Evolutionary conservation across 2,888 invertebrate genomes (phyloP), one percentile per base, ranked within the genome.

Genomic region (Uloborus plumipes): DNA sequence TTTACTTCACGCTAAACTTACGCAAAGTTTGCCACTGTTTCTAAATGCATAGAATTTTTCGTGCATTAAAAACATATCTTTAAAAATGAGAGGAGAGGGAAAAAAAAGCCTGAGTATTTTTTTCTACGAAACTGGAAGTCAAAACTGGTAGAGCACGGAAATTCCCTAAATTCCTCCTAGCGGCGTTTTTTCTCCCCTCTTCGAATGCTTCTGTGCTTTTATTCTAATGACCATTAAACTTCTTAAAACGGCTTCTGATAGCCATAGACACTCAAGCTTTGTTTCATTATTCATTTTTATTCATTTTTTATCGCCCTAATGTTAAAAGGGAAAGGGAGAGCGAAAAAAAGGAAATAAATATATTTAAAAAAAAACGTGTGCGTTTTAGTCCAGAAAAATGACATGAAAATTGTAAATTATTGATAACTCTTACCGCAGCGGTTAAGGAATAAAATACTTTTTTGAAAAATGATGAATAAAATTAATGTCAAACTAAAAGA

Each of bases 391-490:
- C 11, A 69, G 67, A 72, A 50, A 47, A n/a, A 18, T 39, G 53
- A 61, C 69, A 39, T 49, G 67, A 70, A 74, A 81, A 74, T 74
- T 74, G 50, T 81, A 81, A 81, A 74, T 81, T 81, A 81, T 81
- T 81, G 80, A 74, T 69, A 81, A 81, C 69, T 50, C 67, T 49
- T 65, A 49, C 49, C 64, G 20, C 11, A 20, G 47, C 39, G 39
- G 39, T 39, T 39, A 39, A 2, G 39, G 39, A 39, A 66, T 61
- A 70, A 74, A 74, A 51, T 50, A 59, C 55, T 18, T n/a, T 72
- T 72, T 66, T 81, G 80, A 81, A 74, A 81, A 81, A 81, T 81
- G 80, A 58, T 81, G 80, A 81, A 81, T 70, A 74, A 55, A 81
- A 81, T 81, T 81, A 81, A 69, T 70, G 74, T 74, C 74, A 81